These are phyloP conservation scores for Cephus pulcher DNA, from an alignment of 2,888 invertebrate species.

Conservation along the genomic window DNA sequence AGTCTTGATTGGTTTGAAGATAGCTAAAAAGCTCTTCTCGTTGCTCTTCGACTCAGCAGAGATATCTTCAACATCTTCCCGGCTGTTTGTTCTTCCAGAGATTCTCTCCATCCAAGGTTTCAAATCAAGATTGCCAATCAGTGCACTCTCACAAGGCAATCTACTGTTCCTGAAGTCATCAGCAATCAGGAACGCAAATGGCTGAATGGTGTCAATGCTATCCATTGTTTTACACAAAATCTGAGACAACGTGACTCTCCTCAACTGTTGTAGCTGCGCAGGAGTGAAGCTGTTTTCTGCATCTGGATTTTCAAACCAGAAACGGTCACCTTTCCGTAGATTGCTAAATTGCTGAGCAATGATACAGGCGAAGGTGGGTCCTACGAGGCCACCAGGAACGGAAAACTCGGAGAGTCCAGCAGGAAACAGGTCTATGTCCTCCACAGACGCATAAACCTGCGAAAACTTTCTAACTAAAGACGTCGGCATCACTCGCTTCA, in stretches of 20 bases:
- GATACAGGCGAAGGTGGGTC: slow-evolving; percentile 89
- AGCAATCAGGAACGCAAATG: slow-evolving; percentile 76
- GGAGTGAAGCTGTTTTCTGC: slow-evolving; percentile 81
- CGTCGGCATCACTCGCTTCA: slow-evolving; percentile 76
- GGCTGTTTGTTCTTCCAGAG: slow-evolving; percentile 21
- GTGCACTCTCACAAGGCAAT: slow-evolving; percentile 70
- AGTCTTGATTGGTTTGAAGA: slow-evolving; percentile 39
- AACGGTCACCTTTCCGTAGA: slow-evolving; percentile 81
- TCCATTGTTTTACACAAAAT: slow-evolving; percentile 77
- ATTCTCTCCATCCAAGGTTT: slow-evolving; percentile 73
- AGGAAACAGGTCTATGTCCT: slow-evolving; percentile 87
- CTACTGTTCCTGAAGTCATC: slow-evolving; percentile 73
- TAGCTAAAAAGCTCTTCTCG: background rate
- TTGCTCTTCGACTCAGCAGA: background rate
- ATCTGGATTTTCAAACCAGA: slow-evolving; percentile 83
- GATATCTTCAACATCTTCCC: background rate
- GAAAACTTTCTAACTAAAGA: slow-evolving; percentile 74
- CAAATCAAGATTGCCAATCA: slow-evolving; percentile 71
- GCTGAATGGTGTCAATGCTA: slow-evolving; percentile 76
- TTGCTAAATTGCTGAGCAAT: slow-evolving; percentile 88
- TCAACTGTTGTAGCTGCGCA: slow-evolving; percentile 80
- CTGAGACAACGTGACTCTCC: slow-evolving; percentile 78
- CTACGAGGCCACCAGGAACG: slow-evolving; percentile 82
- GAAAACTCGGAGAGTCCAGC: slow-evolving; percentile 87
- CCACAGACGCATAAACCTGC: slow-evolving; percentile 72